Evolutionary conservation across 2,113 vertebrate genomes (phyloP).

Genomic region (Oreochromis aureus): DNA sequence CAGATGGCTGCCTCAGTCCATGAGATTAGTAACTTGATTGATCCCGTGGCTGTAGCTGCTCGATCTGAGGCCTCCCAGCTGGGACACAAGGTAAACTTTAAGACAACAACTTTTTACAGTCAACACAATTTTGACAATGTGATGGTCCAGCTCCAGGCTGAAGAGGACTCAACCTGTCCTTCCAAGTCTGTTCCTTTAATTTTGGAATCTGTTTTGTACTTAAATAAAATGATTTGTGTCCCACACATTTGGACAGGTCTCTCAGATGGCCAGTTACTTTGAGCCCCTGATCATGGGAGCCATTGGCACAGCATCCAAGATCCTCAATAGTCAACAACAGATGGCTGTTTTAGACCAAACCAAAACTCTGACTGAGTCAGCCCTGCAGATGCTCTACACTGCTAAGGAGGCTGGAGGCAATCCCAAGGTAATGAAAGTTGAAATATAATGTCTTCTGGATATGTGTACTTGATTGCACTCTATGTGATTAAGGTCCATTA

Average conservation of each 20-base stretch:
- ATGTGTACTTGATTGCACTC: neutral
- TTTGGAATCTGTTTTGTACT: neutral
- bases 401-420: conserved; percentile 97
- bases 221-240: neutral
- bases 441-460: neutral
- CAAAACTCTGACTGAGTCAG: conserved; percentile 91
- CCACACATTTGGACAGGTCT: conserved; percentile 74
- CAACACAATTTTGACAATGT: neutral
- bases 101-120: neutral
- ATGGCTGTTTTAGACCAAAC: conserved; percentile 98
- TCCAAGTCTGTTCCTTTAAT: neutral
- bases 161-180: neutral
- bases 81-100: conserved; percentile 88
- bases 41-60: conserved; percentile 86
- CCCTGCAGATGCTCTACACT: conserved; percentile 93
- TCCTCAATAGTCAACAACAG: conserved; percentile 94
- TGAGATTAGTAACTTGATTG: conserved; percentile 93
- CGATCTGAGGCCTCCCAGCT: conserved; percentile 90
- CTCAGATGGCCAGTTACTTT: conserved; percentile 97
- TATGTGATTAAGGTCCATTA: neutral
- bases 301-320: conserved; percentile 89
- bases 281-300: conserved; percentile 91
- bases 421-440: conserved; percentile 79
- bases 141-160: neutral
- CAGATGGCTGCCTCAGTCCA: conserved; percentile 97